Base-by-base conservation (phyloP, 2,888 invertebrate genomes). In the Leptinotarsa haldemani region DNA sequence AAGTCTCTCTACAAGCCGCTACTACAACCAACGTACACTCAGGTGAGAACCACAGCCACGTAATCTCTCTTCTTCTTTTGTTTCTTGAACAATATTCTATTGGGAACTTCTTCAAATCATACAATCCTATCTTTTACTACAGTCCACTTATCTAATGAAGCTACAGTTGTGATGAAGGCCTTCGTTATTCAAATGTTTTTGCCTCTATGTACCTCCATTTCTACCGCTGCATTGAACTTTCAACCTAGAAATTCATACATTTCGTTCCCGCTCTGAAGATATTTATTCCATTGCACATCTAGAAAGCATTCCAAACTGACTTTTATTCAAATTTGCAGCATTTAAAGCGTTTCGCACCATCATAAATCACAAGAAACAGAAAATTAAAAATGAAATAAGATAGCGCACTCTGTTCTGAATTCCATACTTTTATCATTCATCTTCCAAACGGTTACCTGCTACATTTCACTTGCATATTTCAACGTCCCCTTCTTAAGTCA, bases 361-460 rank as follows among this genome's bases (percentile, higher is more conserved):
- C 80, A 79, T 81, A 81, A 79, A 81, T 81, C 81, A 81, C 73
- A 79, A 77, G 75, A 53, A 69, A 71, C 72, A 78, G 76, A 80
- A 81, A 81, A 82, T 82, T 82, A 82, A 82, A 82, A 82, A 81
- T 77, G 80, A 77, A 80, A 82, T 82, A 82, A 82, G 80, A 81
- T 77, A 80, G 75, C 75, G 76, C 71, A 74, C 75, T 75, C 77
- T 78, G 61, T 61, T 75, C 75, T 80, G 78, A 78, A 80, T 81
- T 80, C 77, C 82, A 81, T 81, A 83, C 79, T 83, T 81, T 79
- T 74, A 79, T 77, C 83, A 83, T 84, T 81, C 83, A 84, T 84
- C 84, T 82, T 83, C 80, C 83, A 83, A 81, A 83, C 80, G 76
- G 77, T 80, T 82, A 83, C 83, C 82, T 82, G 80, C 79, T 76